These are phyloP conservation scores for Pyrgilauda ruficollis DNA, from an alignment of 2,113 vertebrate species.

Conservation along the genomic window DNA sequence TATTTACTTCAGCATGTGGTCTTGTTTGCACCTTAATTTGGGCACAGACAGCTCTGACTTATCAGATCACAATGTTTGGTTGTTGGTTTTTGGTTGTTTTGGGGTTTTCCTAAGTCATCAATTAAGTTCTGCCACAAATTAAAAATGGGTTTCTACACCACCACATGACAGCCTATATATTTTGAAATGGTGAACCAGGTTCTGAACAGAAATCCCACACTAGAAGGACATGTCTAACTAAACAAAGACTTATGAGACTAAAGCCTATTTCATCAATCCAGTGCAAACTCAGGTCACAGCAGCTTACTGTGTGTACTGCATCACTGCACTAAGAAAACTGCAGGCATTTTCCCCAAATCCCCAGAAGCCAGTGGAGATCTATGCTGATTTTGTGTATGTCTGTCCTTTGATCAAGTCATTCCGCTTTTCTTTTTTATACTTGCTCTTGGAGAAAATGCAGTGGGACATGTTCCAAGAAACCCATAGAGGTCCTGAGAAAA, in stretches of 20 bases:
- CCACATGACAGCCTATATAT: background rate
- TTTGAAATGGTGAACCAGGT: background rate
- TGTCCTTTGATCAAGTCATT: background rate
- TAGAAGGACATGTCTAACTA: background rate
- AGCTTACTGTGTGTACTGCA: background rate
- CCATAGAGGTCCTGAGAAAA: background rate
- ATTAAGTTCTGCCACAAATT: background rate
- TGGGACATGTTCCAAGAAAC: background rate
- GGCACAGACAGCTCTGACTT: background rate
- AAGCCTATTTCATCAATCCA: background rate
- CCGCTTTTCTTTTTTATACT: background rate
- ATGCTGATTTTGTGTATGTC: background rate
- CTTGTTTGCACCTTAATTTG: background rate
- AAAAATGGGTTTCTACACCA: background rate
- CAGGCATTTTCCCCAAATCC: background rate
- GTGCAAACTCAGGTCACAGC: background rate
- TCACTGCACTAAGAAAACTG: background rate
- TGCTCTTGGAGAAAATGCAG: background rate
- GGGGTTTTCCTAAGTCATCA: background rate
- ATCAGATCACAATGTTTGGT: background rate
- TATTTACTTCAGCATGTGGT: background rate
- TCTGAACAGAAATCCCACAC: background rate
- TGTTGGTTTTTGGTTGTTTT: no score
- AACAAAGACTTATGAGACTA: background rate
- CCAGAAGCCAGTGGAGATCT: background rate